These are phyloP conservation scores for Lymantria monacha DNA, from an alignment of 2,888 invertebrate genomes.

Conservation along the genomic window DNA sequence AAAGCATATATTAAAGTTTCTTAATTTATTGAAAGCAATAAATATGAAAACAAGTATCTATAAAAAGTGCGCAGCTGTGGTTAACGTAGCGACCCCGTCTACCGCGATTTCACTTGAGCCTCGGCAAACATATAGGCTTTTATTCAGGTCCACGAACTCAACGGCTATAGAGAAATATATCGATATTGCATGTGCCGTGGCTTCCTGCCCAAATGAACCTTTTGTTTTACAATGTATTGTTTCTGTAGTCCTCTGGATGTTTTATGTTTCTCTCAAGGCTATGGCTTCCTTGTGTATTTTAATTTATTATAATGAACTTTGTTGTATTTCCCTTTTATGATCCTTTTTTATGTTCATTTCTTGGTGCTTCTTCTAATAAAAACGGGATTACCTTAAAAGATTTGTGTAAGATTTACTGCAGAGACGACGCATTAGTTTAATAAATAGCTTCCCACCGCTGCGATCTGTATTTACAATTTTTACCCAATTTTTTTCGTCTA, in stretches of 20 bases:
- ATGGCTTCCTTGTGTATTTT: slow-evolving; percentile 28
- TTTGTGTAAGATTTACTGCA: neutral
- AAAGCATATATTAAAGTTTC: no score
- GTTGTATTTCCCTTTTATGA: slow-evolving; percentile 2
- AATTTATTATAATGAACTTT: slow-evolving; percentile 24
- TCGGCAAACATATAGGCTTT: slow-evolving; percentile 45
- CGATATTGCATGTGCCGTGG: slow-evolving; percentile 46
- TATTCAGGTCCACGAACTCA: slow-evolving; percentile 31
- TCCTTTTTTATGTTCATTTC: neutral
- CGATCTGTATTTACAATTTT: no score
- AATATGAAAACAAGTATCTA: no score
- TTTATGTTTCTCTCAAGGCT: slow-evolving; percentile 33
- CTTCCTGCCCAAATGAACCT: slow-evolving; percentile 54
- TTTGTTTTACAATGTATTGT: slow-evolving; percentile 57
- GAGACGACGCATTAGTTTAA: neutral
- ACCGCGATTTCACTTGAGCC: slow-evolving; percentile 55
- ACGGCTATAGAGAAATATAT: slow-evolving; percentile 44
- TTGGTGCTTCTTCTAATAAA: neutral
- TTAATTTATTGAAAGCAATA: no score
- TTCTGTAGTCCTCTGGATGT: slow-evolving; percentile 30
- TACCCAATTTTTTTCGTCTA: no score
- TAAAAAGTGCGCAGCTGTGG: slow-evolving; percentile 5
- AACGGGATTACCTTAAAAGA: neutral
- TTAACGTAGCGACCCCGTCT: slow-evolving; percentile 45
- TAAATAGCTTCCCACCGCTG: no score